Conservation (phyloP, 2,888 invertebrate genomes). For the Melangyna quadrimaculata region DNA sequence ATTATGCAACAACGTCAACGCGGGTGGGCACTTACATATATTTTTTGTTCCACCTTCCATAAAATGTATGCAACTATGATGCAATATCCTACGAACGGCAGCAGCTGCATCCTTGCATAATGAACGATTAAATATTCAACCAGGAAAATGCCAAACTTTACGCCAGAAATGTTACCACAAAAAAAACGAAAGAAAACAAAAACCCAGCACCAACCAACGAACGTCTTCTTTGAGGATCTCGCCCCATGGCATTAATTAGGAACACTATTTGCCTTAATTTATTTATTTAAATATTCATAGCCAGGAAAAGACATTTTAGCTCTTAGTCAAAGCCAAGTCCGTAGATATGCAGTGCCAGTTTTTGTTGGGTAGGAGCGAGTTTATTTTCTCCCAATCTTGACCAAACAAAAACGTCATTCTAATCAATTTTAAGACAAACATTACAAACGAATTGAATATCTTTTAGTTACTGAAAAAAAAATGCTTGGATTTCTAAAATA, state of each 20-base stretch:
- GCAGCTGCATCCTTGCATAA: slow-evolving; percentile 41
- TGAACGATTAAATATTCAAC: slow-evolving; percentile 51
- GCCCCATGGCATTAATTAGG: slow-evolving; percentile 44
- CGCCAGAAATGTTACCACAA: not conserved
- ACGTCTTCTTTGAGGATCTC: slow-evolving; percentile 14
- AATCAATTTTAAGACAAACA: too few species aligned
- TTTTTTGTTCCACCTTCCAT: slow-evolving; percentile 18
- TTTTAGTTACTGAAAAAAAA: too few species aligned
- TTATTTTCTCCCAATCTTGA: too few species aligned
- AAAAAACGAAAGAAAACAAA: not conserved
- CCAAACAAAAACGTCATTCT: too few species aligned
- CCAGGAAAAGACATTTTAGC: not conserved
- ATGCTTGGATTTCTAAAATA: too few species aligned
- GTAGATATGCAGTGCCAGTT: too few species aligned
- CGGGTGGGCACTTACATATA: slow-evolving; percentile 6
- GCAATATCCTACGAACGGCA: not conserved
- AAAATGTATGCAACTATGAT: not conserved
- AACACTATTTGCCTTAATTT: slow-evolving; percentile 42
- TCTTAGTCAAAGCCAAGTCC: not conserved
- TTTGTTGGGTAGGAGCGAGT: too few species aligned
- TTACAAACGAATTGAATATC: too few species aligned
- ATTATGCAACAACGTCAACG: slow-evolving; percentile 55
- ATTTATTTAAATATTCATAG: slow-evolving; percentile 62
- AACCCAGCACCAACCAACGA: not conserved
- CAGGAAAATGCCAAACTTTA: slow-evolving; percentile 27